A percentile compares a stretch with the other conserved stretches of the same genome.
Conservation (phyloP, 2,113 vertebrate genomes). For the Pteruthius melanotis region DNA sequence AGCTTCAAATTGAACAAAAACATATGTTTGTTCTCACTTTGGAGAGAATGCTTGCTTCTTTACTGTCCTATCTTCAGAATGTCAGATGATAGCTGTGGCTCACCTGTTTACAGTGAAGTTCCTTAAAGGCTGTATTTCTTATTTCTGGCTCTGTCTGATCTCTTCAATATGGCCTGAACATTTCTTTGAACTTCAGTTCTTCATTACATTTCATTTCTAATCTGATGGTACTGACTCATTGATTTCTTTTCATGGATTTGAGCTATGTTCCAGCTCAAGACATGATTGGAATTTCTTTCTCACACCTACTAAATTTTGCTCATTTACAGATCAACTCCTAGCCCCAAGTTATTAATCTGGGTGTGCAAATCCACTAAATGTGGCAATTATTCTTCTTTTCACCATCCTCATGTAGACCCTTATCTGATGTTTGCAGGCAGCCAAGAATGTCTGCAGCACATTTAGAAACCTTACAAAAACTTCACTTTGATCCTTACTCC, state of each 20-base stretch:
- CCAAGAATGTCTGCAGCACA: neutral
- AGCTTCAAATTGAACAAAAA: neutral
- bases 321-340: neutral
- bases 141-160: constrained; percentile 9
- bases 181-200: constrained; percentile 19
- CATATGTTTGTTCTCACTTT: neutral
- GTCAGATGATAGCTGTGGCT: neutral
- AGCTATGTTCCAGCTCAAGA: neutral
- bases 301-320: constrained; percentile 25
- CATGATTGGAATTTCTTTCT: constrained; percentile 8
- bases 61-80: neutral
- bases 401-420: neutral
- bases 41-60: neutral
- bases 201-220: constrained; percentile 17
- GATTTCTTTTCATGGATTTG: constrained; percentile 39
- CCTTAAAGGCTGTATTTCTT: neutral
- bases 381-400: constrained; percentile 5
- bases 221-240: neutral
- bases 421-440: constrained; percentile 3
- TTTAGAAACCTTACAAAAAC: neutral
- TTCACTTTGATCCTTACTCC: neutral
- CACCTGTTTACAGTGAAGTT: neutral
- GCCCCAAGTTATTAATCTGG: neutral
- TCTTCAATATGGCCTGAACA: neutral
- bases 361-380: neutral